A percentile compares a stretch with the other conserved stretches of the same genome.
These are phyloP conservation scores for Nephrotoma appendiculata DNA, from an alignment of 2,888 invertebrate species.

Conservation along the genomic window DNA sequence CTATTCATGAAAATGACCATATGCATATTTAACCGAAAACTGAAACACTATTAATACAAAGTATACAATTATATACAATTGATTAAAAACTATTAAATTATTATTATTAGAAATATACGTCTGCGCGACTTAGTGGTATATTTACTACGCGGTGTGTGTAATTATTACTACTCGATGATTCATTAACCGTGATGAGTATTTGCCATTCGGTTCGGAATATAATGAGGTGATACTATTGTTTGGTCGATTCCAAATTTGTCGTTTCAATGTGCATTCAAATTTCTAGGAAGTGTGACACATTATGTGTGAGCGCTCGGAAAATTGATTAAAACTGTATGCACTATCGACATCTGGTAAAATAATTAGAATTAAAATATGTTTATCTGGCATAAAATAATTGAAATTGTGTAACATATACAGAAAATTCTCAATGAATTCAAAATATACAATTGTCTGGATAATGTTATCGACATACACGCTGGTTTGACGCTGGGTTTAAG, in stretches of 20 bases:
- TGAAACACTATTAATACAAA: background rate
- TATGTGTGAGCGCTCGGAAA: background rate
- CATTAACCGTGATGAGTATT: background rate
- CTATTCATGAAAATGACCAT: background rate
- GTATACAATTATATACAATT: background rate
- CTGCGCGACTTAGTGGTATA: background rate
- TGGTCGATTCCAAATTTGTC: background rate
- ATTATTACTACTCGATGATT: background rate
- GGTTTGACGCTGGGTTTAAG: too few relatives aligned
- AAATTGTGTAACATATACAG: too few relatives aligned
- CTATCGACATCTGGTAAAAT: too few relatives aligned
- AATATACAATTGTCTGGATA: too few relatives aligned
- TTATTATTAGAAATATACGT: background rate
- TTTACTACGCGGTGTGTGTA: background rate
- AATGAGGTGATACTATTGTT: background rate
- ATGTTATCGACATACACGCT: too few relatives aligned
- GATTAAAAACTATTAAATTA: background rate
- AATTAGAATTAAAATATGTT: too few relatives aligned
- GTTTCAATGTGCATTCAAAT: background rate
- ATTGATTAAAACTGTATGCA: too few relatives aligned
- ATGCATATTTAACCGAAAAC: background rate
- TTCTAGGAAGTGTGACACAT: background rate
- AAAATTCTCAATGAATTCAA: too few relatives aligned
- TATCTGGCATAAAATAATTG: too few relatives aligned
- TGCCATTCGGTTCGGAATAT: background rate